Evolutionary conservation across 1,140 invertebrate genomes (phyloP).

Genomic region (Drosophila yakuba): DNA sequence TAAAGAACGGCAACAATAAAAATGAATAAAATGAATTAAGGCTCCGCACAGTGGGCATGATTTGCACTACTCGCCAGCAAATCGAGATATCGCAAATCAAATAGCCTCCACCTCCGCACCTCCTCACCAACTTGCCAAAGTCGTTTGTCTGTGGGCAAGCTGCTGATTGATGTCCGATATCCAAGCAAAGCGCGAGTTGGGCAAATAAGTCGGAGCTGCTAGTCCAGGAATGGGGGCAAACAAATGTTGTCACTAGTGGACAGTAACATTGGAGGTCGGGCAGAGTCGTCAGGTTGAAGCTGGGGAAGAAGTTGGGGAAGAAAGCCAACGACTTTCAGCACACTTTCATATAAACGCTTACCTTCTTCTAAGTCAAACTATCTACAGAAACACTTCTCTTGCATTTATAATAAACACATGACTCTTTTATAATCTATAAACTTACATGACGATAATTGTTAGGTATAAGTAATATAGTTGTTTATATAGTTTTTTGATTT

Average conservation of each 20-base stretch:
- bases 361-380: too few species aligned
- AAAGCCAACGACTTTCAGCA: neutral
- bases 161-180: constrained; percentile 47
- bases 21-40: constrained; percentile 75
- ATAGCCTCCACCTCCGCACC: neutral
- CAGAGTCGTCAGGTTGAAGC: neutral
- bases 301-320: neutral
- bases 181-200: constrained; percentile 31
- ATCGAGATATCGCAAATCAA: constrained; percentile 55
- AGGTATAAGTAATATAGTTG: too few species aligned
- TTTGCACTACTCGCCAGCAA: constrained; percentile 42
- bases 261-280: constrained; percentile 1
- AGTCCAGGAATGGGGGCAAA: constrained; percentile 25
- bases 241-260: constrained; percentile 34
- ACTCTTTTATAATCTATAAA: too few species aligned
- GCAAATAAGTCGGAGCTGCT: constrained; percentile 34
- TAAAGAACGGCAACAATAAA: constrained; percentile 53
- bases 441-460: too few species aligned
- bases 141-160: constrained; percentile 34
- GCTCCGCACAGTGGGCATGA: constrained; percentile 69
- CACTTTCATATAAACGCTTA: too few species aligned
- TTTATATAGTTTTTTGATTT: neutral
- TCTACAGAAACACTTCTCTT: neutral
- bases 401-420: too few species aligned
- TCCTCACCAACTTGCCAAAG: constrained; percentile 1